Evolutionary conservation across 2,113 vertebrate species (phyloP).

Genomic region (Toxostoma redivivum): DNA sequence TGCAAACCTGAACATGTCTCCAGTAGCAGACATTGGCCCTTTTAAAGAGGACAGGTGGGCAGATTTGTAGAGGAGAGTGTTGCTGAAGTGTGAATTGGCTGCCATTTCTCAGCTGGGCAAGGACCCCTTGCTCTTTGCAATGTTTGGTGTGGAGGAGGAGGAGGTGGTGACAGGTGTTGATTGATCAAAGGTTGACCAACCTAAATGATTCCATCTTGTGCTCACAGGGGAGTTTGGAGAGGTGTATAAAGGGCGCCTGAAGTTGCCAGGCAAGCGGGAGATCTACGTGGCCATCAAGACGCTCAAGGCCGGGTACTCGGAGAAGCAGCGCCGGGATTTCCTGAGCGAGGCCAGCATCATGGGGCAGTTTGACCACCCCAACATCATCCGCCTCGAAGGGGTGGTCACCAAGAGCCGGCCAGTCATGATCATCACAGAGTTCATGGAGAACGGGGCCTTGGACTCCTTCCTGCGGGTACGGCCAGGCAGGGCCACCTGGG

Average conservation of each 20-base stretch:
- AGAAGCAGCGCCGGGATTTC: constrained; percentile 96
- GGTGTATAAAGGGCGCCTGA: constrained; percentile 96
- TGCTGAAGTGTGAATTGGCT: not conserved
- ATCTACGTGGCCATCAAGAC: constrained; percentile 98
- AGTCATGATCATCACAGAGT: constrained; percentile 98
- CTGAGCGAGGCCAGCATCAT: constrained; percentile 98
- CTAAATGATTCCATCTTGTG: not conserved
- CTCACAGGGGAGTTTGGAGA: constrained; percentile 94
- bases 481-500: fast-evolving
- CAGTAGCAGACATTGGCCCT: not conserved
- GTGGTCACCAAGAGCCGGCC: constrained; percentile 98
- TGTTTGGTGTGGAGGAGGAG: not conserved
- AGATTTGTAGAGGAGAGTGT: not conserved
- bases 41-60: not conserved
- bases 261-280: constrained; percentile 93
- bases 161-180: not conserved
- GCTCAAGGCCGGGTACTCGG: constrained; percentile 92
- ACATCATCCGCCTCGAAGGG: constrained; percentile 95
- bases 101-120: not conserved
- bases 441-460: constrained; percentile 97
- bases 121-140: not conserved
- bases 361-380: constrained; percentile 98
- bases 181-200: not conserved
- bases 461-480: constrained; percentile 97
- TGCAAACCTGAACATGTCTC: not conserved